These are phyloP conservation scores for Thripadectes ignobilis DNA, from an alignment of 2,797 vertebrate genomes.

Conservation along the genomic window DNA sequence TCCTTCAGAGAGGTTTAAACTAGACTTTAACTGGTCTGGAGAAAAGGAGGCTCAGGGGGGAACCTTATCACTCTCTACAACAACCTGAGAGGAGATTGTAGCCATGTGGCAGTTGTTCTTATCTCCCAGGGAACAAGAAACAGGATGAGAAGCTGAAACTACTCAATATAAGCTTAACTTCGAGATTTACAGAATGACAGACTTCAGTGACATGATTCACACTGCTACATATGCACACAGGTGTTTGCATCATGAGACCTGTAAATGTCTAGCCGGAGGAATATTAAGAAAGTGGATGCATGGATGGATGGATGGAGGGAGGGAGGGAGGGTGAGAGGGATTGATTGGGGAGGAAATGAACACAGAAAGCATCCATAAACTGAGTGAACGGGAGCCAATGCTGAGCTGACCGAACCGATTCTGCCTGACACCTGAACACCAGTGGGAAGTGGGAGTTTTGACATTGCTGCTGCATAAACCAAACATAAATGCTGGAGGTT, in stretches of 20 bases:
- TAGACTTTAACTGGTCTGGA: not conserved
- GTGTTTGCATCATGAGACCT: not conserved
- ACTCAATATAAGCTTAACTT: not conserved
- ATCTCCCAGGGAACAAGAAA: not conserved
- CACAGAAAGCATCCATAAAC: not conserved
- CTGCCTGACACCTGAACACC: not conserved
- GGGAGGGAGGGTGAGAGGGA: not conserved
- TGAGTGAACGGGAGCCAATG: not conserved
- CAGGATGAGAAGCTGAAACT: not conserved
- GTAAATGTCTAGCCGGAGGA: not conserved
- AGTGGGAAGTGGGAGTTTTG: not conserved
- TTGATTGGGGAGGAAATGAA: not conserved
- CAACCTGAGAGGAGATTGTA: not conserved
- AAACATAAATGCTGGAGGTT: not conserved
- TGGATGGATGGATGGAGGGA: not conserved
- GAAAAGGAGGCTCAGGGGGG: not conserved
- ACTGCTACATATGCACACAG: fast-evolving
- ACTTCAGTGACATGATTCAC: not conserved
- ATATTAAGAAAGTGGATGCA: not conserved
- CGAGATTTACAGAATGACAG: not conserved
- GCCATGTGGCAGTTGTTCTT: not conserved
- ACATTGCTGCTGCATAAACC: not conserved
- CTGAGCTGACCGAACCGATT: fast-evolving
- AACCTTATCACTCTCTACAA: fast-evolving
- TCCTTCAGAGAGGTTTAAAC: not conserved